These are phyloP conservation scores for Oceanodroma tethys DNA, from an alignment of 2,113 vertebrate species.

Conservation along the genomic window DNA sequence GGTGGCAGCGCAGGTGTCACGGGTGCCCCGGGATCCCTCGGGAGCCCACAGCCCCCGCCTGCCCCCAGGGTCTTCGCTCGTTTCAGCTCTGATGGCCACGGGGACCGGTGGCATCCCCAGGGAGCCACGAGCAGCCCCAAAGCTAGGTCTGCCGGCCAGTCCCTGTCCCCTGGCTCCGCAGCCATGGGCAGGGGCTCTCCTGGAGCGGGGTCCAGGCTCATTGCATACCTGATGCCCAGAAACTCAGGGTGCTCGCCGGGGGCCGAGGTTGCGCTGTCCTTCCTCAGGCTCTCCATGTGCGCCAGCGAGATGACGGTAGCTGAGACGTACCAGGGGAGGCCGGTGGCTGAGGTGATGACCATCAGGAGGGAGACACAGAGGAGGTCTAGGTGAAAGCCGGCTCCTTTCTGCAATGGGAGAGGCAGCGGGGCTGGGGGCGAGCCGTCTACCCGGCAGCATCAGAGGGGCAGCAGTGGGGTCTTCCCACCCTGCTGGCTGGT, in stretches of 20 bases:
- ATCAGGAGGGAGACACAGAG: constrained; percentile 78
- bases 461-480: not conserved
- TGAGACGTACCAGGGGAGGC: constrained; percentile 81
- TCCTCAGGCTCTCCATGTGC: constrained; percentile 81
- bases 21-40: accelerated
- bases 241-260: constrained; percentile 72
- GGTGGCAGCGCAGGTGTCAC: not conserved
- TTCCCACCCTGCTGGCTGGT: not conserved
- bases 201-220: accelerated
- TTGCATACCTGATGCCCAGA: constrained; percentile 74
- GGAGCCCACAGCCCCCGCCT: not conserved
- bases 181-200: not conserved
- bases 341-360: constrained; percentile 65
- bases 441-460: constrained; percentile 1
- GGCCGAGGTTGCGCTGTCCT: constrained; percentile 64
- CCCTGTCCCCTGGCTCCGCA: not conserved
- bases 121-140: not conserved
- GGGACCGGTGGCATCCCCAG: not conserved
- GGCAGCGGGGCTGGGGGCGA: accelerated
- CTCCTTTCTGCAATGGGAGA: constrained; percentile 73
- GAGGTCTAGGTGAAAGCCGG: constrained; percentile 81
- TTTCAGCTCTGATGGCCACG: not conserved
- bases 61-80: not conserved
- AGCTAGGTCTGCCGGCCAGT: not conserved
- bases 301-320: constrained; percentile 81